Percentiles rank a stretch among this genome's conserved stretches.
phyloP scores from a whole-genome alignment of 2,797 vertebrate genomes.

The Malacoraja senta region DNA sequence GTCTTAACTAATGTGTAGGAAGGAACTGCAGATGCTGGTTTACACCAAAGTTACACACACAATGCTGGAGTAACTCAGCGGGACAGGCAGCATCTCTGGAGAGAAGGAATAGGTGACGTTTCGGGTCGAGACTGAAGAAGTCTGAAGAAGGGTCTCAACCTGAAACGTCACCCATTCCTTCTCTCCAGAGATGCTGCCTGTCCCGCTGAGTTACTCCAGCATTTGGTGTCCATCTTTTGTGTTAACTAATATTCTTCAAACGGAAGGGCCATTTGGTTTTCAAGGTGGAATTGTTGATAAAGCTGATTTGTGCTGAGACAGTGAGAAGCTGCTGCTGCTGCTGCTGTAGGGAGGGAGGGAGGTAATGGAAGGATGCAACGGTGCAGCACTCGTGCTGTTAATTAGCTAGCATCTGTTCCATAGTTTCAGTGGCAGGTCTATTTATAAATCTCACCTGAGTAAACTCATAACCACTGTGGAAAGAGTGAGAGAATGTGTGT shows the following conservation, averaged over 20 bases:
- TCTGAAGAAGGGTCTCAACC: no score
- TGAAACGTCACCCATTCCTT: no score
- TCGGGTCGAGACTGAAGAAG: no score
- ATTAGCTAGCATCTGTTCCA: constrained; percentile 32
- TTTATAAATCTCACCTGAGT: constrained; percentile 35
- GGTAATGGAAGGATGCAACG: constrained; percentile 14
- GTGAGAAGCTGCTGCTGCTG: neutral
- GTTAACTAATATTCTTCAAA: neutral
- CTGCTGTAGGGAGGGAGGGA: neutral
- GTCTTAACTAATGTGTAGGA: neutral
- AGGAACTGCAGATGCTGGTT: no score
- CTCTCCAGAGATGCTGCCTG: no score
- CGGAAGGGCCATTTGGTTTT: neutral
- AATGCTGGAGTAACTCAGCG: no score
- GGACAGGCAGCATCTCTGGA: no score
- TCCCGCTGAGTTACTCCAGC: no score
- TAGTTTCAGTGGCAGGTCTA: constrained; percentile 28
- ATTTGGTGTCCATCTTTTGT: neutral
- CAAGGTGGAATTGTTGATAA: neutral
- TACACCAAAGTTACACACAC: no score
- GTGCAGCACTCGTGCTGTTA: constrained; percentile 8
- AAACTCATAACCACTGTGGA: neutral
- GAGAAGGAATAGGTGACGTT: no score
- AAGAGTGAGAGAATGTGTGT: constrained; percentile 1
- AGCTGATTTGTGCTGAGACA: neutral